Conservation (phyloP, 2,888 invertebrate genomes). For the Scrobipalpa atriplicella region DNA sequence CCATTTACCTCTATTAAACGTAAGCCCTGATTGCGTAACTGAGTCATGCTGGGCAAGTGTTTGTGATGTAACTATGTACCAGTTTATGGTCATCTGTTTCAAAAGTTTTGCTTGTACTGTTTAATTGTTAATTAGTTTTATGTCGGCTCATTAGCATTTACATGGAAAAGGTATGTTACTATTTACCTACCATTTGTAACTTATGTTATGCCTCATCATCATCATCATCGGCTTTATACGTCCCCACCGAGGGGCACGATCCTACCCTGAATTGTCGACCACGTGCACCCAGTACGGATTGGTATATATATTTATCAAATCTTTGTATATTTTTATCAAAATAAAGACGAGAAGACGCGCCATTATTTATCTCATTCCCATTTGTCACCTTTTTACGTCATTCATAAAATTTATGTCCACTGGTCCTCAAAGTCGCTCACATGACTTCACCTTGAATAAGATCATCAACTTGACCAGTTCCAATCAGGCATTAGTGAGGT, state of each 20-base stretch:
- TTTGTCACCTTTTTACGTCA: background rate
- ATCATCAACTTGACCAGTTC: background rate
- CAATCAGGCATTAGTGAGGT: conserved; percentile 1
- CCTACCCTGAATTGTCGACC: too few species aligned
- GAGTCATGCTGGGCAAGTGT: conserved; percentile 30
- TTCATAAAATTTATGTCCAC: background rate
- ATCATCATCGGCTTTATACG: too few species aligned
- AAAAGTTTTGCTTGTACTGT: conserved; percentile 9
- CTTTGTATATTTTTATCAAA: too few species aligned
- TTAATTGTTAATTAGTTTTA: background rate
- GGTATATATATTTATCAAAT: too few species aligned
- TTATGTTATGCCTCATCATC: too few species aligned
- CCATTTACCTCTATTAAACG: conserved; percentile 30
- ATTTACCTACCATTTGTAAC: too few species aligned
- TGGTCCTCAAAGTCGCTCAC: background rate
- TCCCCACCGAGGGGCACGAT: too few species aligned
- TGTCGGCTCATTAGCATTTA: background rate
- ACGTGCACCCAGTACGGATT: too few species aligned
- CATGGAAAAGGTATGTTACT: too few species aligned
- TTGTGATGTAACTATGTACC: conserved; percentile 26
- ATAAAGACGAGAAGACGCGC: background rate
- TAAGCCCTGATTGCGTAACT: conserved; percentile 30
- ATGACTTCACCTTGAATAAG: background rate
- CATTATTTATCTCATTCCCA: background rate
- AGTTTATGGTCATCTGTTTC: conserved; percentile 25